Percentiles rank a stretch among this genome's conserved stretches.
phyloP scores from a whole-genome alignment of 2,113 vertebrate genomes.

The Sprattus sprattus region DNA sequence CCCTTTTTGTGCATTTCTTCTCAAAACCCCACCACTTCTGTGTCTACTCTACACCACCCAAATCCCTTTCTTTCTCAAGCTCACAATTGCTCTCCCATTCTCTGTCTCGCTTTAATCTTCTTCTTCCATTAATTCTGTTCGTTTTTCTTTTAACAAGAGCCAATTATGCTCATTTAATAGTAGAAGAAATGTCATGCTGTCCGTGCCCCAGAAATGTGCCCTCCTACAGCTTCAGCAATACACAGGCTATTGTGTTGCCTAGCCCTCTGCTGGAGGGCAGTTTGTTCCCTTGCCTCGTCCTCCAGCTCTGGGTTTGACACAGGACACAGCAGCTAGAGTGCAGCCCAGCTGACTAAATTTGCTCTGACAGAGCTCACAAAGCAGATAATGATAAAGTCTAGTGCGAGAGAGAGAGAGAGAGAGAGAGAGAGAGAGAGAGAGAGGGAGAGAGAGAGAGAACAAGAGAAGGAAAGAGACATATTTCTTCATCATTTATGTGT shows the following conservation, averaged over 20 bases:
- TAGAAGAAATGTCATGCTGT: constrained; percentile 9
- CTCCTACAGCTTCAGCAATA: not conserved
- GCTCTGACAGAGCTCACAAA: constrained; percentile 11
- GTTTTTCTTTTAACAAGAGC: not conserved
- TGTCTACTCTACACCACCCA: not conserved
- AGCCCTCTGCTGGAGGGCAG: not conserved
- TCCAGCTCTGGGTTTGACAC: not conserved
- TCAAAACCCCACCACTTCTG: constrained; percentile 5
- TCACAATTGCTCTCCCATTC: not conserved
- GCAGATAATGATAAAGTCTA: not conserved
- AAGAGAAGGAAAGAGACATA: not conserved
- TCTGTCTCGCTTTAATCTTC: not conserved
- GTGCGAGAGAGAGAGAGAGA: not conserved
- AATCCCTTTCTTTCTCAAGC: constrained; percentile 10
- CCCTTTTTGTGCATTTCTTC: not conserved
- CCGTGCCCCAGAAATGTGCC: constrained; percentile 5
- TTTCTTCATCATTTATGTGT: not conserved
- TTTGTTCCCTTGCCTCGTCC: not conserved
- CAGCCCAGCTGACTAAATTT: constrained; percentile 6
- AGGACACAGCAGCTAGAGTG: constrained; percentile 1
- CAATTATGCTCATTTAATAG: constrained; percentile 17
- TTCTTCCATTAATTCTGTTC: not conserved
- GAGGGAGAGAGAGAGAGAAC: not conserved
- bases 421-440: not conserved
- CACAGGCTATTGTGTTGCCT: not conserved